Conservation (phyloP, 1,140 invertebrate species). For the Drosophila rufa region DNA sequence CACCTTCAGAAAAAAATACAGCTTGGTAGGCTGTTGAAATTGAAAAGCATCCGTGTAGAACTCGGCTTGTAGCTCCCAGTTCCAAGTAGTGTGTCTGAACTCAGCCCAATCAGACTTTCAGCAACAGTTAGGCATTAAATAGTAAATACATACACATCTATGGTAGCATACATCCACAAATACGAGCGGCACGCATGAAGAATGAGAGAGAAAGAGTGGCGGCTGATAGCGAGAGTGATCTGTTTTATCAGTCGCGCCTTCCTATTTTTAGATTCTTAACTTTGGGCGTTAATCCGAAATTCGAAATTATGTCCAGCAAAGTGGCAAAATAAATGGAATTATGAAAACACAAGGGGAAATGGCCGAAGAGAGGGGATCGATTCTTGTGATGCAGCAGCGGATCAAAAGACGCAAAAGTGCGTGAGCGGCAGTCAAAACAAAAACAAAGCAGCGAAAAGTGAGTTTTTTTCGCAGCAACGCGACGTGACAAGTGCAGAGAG, state of each 20-base stretch:
- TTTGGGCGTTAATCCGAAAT: constrained; percentile 49
- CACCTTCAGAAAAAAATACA: background rate
- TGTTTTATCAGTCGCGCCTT: constrained; percentile 61
- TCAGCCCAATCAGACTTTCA: no score
- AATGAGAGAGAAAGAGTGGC: background rate
- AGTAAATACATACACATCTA: no score
- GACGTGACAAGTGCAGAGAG: constrained; percentile 42
- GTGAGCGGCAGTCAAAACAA: constrained; percentile 22
- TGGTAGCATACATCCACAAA: constrained; percentile 2
- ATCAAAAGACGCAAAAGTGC: constrained; percentile 9
- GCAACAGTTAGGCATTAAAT: no score
- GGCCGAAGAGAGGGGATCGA: background rate
- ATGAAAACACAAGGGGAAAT: constrained; percentile 1
- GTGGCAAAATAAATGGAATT: constrained; percentile 37
- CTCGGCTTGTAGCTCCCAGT: no score
- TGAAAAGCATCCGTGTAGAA: no score
- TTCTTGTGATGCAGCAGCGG: constrained; percentile 10
- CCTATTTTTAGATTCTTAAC: constrained; percentile 55
- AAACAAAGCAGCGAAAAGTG: constrained; percentile 18
- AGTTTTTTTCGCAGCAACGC: constrained; percentile 10
- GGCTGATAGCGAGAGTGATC: constrained; percentile 68
- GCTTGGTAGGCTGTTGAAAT: no score
- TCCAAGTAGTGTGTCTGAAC: no score
- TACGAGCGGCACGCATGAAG: background rate
- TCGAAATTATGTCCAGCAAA: constrained; percentile 20